phyloP scores from a whole-genome alignment of 2,113 vertebrate genomes.

The Podarcis cretensis region DNA sequence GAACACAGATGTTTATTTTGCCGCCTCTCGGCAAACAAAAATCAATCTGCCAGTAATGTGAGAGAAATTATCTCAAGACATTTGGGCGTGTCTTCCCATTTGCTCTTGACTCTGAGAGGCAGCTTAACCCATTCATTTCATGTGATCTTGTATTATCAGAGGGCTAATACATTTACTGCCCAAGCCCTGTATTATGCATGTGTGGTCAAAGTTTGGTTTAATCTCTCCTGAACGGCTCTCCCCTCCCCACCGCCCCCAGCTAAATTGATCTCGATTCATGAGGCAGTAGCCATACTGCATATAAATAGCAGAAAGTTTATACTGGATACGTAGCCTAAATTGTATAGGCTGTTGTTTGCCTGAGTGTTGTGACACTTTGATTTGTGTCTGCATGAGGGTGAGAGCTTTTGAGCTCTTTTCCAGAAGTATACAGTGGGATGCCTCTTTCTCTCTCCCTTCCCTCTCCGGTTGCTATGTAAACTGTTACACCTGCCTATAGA shows the following conservation, averaged over 20 bases:
- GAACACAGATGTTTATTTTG: conserved; percentile 67
- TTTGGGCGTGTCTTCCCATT: conserved; percentile 7
- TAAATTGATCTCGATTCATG: conserved; percentile 3
- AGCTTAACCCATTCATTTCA: background rate
- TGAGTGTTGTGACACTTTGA: background rate
- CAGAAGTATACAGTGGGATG: background rate
- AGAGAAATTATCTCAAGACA: conserved; percentile 31
- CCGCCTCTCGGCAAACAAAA: conserved; percentile 30
- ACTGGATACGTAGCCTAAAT: background rate
- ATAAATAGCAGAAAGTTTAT: background rate
- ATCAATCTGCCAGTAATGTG: conserved; percentile 31
- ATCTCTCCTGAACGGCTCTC: background rate
- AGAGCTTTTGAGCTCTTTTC: background rate
- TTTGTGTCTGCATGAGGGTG: background rate
- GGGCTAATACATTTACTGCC: background rate
- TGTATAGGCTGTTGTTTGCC: background rate
- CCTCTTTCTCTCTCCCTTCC: background rate
- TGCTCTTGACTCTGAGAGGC: conserved; percentile 19
- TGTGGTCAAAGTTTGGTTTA: background rate
- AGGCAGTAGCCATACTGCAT: background rate
- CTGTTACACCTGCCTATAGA: background rate
- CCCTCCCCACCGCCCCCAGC: background rate
- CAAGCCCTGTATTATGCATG: background rate
- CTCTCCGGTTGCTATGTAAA: background rate
- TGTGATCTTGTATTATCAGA: background rate